Evolutionary conservation across 2,888 invertebrate species (phyloP).

Genomic region (Notocelia uddmanniana): DNA sequence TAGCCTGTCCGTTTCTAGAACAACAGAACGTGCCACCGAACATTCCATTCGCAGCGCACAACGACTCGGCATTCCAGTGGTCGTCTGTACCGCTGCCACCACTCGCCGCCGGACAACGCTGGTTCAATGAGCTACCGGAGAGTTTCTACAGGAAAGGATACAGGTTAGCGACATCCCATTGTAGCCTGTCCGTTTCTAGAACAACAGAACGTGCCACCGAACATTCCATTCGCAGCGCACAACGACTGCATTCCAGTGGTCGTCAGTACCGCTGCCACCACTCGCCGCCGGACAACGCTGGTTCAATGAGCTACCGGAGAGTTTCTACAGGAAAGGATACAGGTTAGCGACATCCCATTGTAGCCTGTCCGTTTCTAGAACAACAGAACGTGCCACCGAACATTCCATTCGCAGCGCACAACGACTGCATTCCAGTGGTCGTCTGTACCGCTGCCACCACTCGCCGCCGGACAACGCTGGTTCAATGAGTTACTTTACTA

Average conservation of each 20-base stretch:
- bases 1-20: no score
- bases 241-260: background rate
- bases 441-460: slow-evolving; percentile 91
- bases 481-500: slow-evolving; percentile 94
- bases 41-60: no score
- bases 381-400: no score
- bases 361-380: no score
- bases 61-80: background rate
- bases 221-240: no score
- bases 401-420: no score
- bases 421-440: slow-evolving; percentile 88
- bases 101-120: slow-evolving; percentile 83
- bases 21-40: no score
- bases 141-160: slow-evolving; percentile 88
- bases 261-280: slow-evolving; percentile 87
- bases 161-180: no score
- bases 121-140: slow-evolving; percentile 93
- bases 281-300: slow-evolving; percentile 85
- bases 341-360: no score
- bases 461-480: slow-evolving; percentile 85
- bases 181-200: no score
- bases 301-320: slow-evolving; percentile 93
- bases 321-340: slow-evolving; percentile 87
- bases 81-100: slow-evolving; percentile 89
- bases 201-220: no score